phyloP scores from a whole-genome alignment of 1,140 invertebrate species.

The Drosophila elegans region DNA sequence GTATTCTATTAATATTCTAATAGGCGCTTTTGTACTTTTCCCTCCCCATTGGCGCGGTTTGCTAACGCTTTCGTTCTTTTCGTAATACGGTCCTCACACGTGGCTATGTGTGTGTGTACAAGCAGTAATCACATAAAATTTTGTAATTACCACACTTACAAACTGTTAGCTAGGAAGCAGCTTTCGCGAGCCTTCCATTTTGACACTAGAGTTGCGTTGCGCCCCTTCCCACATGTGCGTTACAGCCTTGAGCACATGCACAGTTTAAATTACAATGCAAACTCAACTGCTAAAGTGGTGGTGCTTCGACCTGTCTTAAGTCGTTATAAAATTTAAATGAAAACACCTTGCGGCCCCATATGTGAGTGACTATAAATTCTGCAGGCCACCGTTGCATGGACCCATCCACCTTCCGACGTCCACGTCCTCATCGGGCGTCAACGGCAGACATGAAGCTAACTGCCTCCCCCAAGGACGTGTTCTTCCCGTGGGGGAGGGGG shows the following conservation, averaged over 20 bases:
- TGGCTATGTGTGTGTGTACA: conserved; percentile 9
- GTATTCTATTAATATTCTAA: conserved; percentile 84
- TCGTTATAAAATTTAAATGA: conserved; percentile 72
- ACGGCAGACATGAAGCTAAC: conserved; percentile 1
- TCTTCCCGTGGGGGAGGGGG: background rate
- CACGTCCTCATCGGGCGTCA: background rate
- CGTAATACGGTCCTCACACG: conserved; percentile 18
- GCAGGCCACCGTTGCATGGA: conserved; percentile 31
- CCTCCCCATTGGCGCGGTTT: conserved; percentile 54
- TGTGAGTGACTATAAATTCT: conserved; percentile 65
- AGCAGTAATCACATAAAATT: conserved; percentile 76
- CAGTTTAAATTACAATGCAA: conserved; percentile 72
- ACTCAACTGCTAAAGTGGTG: conserved; percentile 33
- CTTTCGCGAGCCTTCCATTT: conserved; percentile 36
- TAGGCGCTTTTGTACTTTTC: conserved; percentile 80
- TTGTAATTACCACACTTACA: conserved; percentile 75
- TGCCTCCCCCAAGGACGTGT: background rate
- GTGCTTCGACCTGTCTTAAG: conserved; percentile 50
- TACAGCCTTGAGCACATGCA: conserved; percentile 32
- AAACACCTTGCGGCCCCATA: conserved; percentile 62
- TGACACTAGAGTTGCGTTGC: conserved; percentile 3
- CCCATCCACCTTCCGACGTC: background rate
- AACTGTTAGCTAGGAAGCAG: conserved; percentile 34
- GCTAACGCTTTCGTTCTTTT: conserved; percentile 32
- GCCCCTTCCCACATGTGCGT: background rate